A percentile compares a stretch with the other conserved stretches of the same genome.
These are phyloP conservation scores for Tetraodon nigroviridis DNA, from an alignment of 2,113 vertebrate genomes.

Conservation along the genomic window DNA sequence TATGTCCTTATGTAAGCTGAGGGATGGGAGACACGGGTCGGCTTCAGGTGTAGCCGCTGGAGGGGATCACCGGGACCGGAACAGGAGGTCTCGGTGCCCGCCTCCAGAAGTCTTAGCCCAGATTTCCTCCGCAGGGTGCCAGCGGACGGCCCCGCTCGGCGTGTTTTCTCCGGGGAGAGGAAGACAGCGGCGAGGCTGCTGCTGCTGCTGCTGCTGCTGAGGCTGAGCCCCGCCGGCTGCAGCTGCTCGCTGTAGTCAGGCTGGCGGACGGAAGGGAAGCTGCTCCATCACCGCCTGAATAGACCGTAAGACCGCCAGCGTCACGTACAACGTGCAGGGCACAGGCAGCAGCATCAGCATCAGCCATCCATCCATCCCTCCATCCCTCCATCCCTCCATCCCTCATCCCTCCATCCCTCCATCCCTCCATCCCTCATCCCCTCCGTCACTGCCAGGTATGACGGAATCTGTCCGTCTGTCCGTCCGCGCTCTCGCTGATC, in stretches of 20 bases:
- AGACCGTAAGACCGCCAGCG: slow-evolving; percentile 63
- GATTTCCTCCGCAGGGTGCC: slow-evolving; percentile 46
- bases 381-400: neutral
- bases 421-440: neutral
- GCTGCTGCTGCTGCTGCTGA: too few species aligned
- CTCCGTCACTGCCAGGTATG: slow-evolving; percentile 10
- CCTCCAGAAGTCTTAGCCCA: slow-evolving; percentile 14
- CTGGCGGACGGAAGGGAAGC: slow-evolving; percentile 32
- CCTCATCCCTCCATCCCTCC: neutral
- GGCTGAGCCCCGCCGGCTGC: slow-evolving; percentile 51
- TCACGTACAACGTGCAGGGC: too few species aligned
- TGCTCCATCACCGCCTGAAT: slow-evolving; percentile 38
- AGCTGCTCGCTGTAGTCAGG: slow-evolving; percentile 51
- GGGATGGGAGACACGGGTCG: slow-evolving; percentile 21
- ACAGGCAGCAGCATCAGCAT: slow-evolving; percentile 35
- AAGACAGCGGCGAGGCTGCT: slow-evolving; percentile 45
- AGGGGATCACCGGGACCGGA: neutral
- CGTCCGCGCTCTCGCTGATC: slow-evolving; percentile 9
- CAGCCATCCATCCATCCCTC: neutral
- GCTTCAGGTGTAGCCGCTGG: slow-evolving; percentile 9
- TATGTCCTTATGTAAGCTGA: slow-evolving; percentile 47
- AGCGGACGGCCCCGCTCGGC: slow-evolving; percentile 35
- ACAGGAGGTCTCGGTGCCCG: neutral
- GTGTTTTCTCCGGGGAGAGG: slow-evolving; percentile 36
- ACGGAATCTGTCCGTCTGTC: slow-evolving; percentile 5